A percentile compares a stretch with the other conserved stretches of the same genome.
Evolutionary conservation across 2,113 vertebrate genomes (phyloP).

Genomic region (Ginglymostoma cirratum): DNA sequence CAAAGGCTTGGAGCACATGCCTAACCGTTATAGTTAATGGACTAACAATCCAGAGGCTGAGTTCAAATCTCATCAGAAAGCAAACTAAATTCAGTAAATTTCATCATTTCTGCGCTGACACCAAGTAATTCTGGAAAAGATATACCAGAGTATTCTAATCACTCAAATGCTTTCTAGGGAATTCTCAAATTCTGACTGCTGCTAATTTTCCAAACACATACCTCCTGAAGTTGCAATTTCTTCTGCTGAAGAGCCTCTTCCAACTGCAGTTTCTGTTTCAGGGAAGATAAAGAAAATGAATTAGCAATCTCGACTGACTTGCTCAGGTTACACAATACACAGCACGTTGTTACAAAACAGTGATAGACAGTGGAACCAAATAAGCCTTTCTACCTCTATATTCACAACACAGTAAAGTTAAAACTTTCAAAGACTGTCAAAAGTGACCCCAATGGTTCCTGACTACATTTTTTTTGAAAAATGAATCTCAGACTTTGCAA

Average conservation of each 20-base stretch:
- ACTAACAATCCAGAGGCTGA: not conserved
- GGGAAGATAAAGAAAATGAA: not conserved
- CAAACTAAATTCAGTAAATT: not conserved
- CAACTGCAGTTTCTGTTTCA: constrained; percentile 15
- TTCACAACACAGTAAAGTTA: too few species aligned
- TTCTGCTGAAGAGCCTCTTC: constrained; percentile 21
- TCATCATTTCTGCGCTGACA: not conserved
- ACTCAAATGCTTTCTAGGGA: not conserved
- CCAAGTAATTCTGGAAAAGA: not conserved
- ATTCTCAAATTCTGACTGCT: not conserved
- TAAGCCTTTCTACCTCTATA: too few species aligned
- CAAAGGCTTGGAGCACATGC: not conserved
- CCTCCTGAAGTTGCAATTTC: not conserved
- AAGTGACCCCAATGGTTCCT: too few species aligned
- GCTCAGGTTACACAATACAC: not conserved
- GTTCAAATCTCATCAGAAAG: not conserved
- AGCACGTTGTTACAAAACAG: too few species aligned
- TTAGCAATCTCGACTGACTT: not conserved
- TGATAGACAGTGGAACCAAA: too few species aligned
- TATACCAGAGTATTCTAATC: not conserved
- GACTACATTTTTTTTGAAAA: too few species aligned
- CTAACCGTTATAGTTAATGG: not conserved
- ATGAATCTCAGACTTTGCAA: too few species aligned
- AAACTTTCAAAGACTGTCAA: too few species aligned
- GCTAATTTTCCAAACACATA: not conserved